Conservation (phyloP, 2,888 invertebrate species). For the Scaptomyza tumidula region DNA sequence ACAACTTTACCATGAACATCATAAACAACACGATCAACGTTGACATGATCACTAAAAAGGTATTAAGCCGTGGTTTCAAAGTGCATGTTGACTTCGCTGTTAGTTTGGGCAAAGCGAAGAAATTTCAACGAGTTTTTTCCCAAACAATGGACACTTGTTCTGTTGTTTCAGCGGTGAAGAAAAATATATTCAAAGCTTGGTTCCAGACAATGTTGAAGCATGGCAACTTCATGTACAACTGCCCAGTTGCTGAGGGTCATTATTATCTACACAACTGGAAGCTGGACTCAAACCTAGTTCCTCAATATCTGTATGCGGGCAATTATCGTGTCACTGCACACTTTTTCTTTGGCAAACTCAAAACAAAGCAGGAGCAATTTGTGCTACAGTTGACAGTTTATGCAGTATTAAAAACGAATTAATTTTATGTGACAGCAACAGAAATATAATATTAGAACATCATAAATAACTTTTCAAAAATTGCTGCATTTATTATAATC, state of each 20-base stretch:
- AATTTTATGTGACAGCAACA: not conserved
- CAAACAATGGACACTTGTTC: constrained; percentile 63
- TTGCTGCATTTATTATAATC: no score
- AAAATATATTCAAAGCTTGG: constrained; percentile 68
- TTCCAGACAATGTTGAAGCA: constrained; percentile 54
- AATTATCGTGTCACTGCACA: constrained; percentile 51
- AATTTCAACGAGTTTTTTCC: constrained; percentile 63
- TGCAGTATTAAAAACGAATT: constrained; percentile 29
- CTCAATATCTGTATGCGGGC: constrained; percentile 54
- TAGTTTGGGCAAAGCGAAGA: constrained; percentile 41
- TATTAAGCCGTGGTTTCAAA: constrained; percentile 47
- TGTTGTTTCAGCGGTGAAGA: constrained; percentile 46
- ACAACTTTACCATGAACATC: constrained; percentile 49
- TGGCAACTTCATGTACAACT: constrained; percentile 68
- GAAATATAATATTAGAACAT: not conserved
- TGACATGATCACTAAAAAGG: constrained; percentile 49
- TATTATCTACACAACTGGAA: constrained; percentile 60
- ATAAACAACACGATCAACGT: constrained; percentile 50
- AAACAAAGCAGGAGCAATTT: constrained; percentile 50
- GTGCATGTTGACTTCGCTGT: constrained; percentile 61
- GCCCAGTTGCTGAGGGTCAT: constrained; percentile 58
- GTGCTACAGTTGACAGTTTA: constrained; percentile 46
- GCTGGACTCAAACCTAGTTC: constrained; percentile 45
- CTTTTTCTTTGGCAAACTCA: constrained; percentile 63
- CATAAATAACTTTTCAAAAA: no score